phyloP scores from a whole-genome alignment of 2,888 invertebrate genomes.

The Serrognathus titanus region DNA sequence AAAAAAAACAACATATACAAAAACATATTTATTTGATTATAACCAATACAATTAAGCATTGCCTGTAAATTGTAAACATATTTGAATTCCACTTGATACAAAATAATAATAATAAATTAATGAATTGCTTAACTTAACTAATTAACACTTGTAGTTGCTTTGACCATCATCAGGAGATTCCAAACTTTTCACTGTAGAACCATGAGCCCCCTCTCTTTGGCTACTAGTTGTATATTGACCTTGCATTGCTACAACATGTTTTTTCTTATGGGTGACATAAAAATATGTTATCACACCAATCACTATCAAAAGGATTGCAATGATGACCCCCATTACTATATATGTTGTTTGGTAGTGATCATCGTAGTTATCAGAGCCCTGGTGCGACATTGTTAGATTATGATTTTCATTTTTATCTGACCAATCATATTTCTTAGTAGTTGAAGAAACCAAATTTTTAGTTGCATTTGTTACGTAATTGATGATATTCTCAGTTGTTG shows the following conservation, averaged over 20 bases:
- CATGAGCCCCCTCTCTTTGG: conserved; percentile 10
- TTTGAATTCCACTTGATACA: too few relatives aligned
- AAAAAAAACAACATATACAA: background rate
- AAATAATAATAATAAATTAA: background rate
- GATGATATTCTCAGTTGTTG: conserved; percentile 8
- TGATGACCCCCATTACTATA: conserved; percentile 29
- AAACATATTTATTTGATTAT: background rate
- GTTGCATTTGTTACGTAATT: background rate
- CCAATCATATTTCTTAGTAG: background rate
- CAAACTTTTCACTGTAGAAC: background rate
- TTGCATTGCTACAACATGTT: conserved; percentile 12
- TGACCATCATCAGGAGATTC: background rate
- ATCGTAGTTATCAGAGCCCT: conserved; percentile 9
- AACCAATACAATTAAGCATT: background rate
- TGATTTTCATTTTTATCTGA: background rate
- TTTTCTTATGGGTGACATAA: conserved; percentile 27
- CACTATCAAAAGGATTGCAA: conserved; percentile 28
- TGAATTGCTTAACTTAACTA: background rate
- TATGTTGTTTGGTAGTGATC: conserved; percentile 20
- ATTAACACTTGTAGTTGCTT: too few relatives aligned
- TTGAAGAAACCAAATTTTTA: conserved; percentile 1
- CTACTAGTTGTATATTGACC: conserved; percentile 25
- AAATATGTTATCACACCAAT: conserved; percentile 22
- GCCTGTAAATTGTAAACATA: background rate
- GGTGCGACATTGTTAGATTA: background rate